Evolutionary conservation across 1,140 invertebrate species (phyloP).

Genomic region (Armadillidium nasatum): DNA sequence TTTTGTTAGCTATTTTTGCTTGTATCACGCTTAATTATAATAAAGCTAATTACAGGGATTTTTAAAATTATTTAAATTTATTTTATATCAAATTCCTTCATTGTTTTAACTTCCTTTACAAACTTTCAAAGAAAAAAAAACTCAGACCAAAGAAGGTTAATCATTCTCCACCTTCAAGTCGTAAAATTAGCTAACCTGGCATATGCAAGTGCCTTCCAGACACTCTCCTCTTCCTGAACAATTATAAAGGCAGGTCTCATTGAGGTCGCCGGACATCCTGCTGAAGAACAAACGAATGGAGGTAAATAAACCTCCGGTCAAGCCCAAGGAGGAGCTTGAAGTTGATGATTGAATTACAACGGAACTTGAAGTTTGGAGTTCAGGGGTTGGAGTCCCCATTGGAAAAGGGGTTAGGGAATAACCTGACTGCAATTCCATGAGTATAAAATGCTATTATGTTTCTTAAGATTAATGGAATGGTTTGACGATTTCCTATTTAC

Average conservation of each 20-base stretch:
- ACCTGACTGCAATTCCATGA: not conserved
- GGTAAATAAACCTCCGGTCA: not conserved
- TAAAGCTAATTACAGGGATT: no score
- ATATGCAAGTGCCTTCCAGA: conserved; percentile 81
- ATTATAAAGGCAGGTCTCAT: conserved; percentile 55
- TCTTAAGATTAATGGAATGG: no score
- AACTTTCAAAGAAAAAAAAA: no score
- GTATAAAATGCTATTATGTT: not conserved
- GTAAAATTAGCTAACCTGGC: conserved; percentile 78
- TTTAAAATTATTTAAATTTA: no score
- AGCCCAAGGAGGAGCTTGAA: not conserved
- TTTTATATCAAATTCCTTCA: no score
- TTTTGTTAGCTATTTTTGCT: not conserved
- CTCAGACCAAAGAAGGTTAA: no score
- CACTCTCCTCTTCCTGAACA: conserved; percentile 88
- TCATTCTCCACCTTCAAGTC: no score
- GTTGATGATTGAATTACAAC: no score
- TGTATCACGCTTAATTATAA: not conserved
- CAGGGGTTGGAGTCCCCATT: not conserved
- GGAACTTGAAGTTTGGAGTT: not conserved
- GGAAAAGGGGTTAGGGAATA: not conserved
- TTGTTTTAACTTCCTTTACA: no score
- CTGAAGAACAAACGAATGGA: not conserved
- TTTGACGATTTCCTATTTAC: no score
- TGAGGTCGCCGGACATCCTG: conserved; percentile 22